Conservation (phyloP, 2,113 vertebrate species). For the Aplodontia rufa region DNA sequence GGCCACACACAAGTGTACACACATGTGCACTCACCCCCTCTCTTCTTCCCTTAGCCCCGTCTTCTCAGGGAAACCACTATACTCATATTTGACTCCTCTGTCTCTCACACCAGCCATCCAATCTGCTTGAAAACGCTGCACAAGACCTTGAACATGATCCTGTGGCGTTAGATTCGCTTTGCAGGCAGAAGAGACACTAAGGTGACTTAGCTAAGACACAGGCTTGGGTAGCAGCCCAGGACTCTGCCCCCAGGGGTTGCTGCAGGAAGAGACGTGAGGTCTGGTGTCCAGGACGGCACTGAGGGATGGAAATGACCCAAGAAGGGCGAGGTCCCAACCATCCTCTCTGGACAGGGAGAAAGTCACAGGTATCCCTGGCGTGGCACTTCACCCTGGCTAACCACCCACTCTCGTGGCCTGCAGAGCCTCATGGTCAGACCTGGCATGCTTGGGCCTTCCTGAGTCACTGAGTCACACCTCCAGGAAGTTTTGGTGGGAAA, state of each 20-base stretch:
- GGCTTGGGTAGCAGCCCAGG: not conserved
- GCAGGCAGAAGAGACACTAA: not conserved
- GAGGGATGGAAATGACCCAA: not conserved
- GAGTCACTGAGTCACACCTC: not conserved
- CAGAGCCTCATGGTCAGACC: too few species aligned
- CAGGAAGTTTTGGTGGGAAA: not conserved
- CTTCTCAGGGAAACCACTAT: not conserved
- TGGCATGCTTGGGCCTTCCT: not conserved
- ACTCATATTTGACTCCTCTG: not conserved
- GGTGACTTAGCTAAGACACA: too few species aligned
- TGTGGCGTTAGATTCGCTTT: fast-evolving
- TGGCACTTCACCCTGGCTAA: too few species aligned
- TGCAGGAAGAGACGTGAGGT: too few species aligned
- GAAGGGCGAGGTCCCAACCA: not conserved
- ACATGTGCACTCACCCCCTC: not conserved
- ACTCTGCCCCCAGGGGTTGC: not conserved
- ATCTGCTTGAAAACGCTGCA: not conserved
- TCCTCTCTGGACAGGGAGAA: not conserved
- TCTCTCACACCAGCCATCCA: not conserved
- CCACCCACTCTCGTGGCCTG: not conserved
- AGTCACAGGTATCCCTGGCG: too few species aligned
- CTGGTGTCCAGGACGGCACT: too few species aligned
- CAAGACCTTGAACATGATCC: not conserved
- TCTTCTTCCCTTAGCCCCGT: not conserved
- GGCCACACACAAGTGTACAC: not conserved